A percentile compares a stretch with the other conserved stretches of the same genome.
These are phyloP conservation scores for Coregonus sp. DNA, from an alignment of 2,797 vertebrate genomes.

Conservation along the genomic window DNA sequence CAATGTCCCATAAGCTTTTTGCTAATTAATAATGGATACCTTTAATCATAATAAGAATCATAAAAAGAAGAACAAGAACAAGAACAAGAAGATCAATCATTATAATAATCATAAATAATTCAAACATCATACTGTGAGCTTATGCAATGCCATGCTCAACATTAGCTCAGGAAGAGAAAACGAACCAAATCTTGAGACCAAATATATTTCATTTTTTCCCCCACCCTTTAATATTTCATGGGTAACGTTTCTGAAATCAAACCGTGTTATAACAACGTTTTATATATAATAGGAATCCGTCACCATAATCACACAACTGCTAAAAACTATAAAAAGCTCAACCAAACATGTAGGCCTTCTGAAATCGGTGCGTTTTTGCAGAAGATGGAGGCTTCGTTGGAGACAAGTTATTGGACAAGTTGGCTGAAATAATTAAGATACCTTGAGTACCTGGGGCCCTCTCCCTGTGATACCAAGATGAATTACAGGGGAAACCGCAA, in stretches of 20 bases:
- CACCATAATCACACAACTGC: too few species aligned
- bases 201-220: neutral
- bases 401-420: neutral
- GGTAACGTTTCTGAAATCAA: neutral
- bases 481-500: constrained; percentile 29
- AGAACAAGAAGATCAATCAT: neutral
- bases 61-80: too few species aligned
- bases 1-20: neutral
- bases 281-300: too few species aligned
- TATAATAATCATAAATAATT: neutral
- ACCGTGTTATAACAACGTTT: too few species aligned
- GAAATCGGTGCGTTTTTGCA: too few species aligned
- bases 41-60: constrained; percentile 4
- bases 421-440: neutral
- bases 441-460: neutral
- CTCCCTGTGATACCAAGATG: constrained; percentile 11
- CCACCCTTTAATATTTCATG: neutral
- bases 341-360: neutral
- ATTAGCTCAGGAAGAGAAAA: neutral
- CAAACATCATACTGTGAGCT: neutral
- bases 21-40: neutral
- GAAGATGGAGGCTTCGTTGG: neutral
- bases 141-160: neutral
- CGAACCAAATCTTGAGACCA: neutral
- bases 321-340: too few species aligned